These are phyloP conservation scores for Drosophila leonis DNA, from an alignment of 2,888 invertebrate genomes.

Conservation along the genomic window DNA sequence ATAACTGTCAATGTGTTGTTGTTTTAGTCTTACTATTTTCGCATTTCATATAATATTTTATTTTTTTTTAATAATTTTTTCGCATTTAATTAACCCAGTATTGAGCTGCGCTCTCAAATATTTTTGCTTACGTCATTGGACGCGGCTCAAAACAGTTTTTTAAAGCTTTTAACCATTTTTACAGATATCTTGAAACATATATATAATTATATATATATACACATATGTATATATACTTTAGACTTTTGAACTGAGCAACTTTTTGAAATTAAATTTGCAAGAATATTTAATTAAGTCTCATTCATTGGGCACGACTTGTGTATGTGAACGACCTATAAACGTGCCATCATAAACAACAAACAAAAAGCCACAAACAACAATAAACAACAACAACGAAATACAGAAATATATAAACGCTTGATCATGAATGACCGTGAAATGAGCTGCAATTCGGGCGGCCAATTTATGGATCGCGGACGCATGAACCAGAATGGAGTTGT, in stretches of 20 bases:
- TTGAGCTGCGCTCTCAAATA: slow-evolving; percentile 5
- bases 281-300: slow-evolving; percentile 25
- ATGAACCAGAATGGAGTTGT: slow-evolving; percentile 88
- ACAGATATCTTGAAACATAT: slow-evolving; percentile 26
- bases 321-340: slow-evolving; percentile 51
- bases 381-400: slow-evolving; percentile 10
- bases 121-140: slow-evolving; percentile 42
- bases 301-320: slow-evolving; percentile 42
- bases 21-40: background rate
- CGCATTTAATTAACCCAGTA: slow-evolving; percentile 24
- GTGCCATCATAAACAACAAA: slow-evolving; percentile 24
- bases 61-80: background rate
- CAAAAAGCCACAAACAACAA: slow-evolving; percentile 18
- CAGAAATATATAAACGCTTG: slow-evolving; percentile 21
- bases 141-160: slow-evolving; percentile 11
- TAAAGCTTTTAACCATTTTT: slow-evolving; percentile 23
- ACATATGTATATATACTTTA: background rate
- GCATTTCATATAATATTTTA: background rate
- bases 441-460: slow-evolving; percentile 77
- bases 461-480: slow-evolving; percentile 84
- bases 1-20: background rate
- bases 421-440: slow-evolving; percentile 84
- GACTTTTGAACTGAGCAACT: slow-evolving; percentile 32
- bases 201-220: background rate
- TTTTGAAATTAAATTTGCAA: slow-evolving; percentile 24